Base-by-base conservation (phyloP, 2,113 vertebrate species). In the Brachypodius melanocephalos region DNA sequence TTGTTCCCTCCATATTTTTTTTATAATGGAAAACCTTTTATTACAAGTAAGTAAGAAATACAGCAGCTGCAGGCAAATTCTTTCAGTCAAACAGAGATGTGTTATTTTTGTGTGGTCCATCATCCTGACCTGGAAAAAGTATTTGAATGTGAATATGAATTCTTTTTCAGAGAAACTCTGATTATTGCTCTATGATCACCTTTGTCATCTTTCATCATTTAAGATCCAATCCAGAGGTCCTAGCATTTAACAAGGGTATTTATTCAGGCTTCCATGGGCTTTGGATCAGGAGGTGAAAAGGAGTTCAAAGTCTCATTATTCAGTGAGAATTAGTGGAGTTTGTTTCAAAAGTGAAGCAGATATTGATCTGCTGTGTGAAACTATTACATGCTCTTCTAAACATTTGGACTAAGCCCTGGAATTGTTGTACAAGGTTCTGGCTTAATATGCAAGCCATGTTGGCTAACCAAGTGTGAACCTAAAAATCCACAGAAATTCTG, bases 291-390 rank as follows among this genome's bases (percentile, higher is more conserved):
- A 74, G 19, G 28, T 52, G 19, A 63, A 81, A 84, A 78, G 31
- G 36, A 63, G 31, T 36, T 84, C 52, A 40, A 49, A 18, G 29
- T 61, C 48, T 85, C 29, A 76, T 87, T 89, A 82, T 78, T 36
- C 54, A 62, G 22, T 51, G 6, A 82, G 34, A 90, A 58, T 45
- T 81, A 73, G 32, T 34, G 31, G 25, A 89, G 10, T 38, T 83
- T 1, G 5, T 82, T 95, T 88, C 73, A 54, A 89, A 94, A 89
- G 62, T 34, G 2, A 91, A 76, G 58, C 40, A 73, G 84, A 87
- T 95, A 97, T 69, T 82, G 62, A 94, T 89, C 62, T 95, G 25
- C 45, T 87, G 6, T 49, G 40, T 85, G 69, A 65, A 93, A 91
- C 36, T 72, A 54, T 94, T 92, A 66, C 32, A 54, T 58, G 18